Evolutionary conservation across 2,888 invertebrate genomes (phyloP), one percentile per base, ranked within the genome.

Genomic region (Venusia cambrica): DNA sequence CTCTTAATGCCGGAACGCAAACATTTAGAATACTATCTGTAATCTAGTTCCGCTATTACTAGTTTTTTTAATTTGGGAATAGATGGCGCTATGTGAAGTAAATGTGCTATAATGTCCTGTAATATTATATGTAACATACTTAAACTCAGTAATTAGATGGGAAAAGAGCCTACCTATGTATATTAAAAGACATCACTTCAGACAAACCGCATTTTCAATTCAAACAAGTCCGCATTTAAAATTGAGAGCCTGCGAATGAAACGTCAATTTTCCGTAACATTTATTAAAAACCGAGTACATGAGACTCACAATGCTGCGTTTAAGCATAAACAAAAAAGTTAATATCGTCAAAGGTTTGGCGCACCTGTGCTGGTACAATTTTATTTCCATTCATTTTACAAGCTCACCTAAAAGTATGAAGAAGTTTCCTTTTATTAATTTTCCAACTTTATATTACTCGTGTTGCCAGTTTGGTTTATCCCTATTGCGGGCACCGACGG

Each of bases 321-420:
- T 58, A 67, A 62, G 59, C 64, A 72, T 74, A 71, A 81, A 76
- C 71, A 74, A 81, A 85, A 72, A 84, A 83, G 73, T 79, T 83
- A 87, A 84, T 85, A 85, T 80, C 79, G 73, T 73, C 84, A 81
- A 80, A 80, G 80, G 77, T 80, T 78, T 77, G 65, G 75, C 79
- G 74, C 87, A 85, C 84, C 87, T 87, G 85, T 73, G 80, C 74
- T 67, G 68, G n/a, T 79, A 83, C 80, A 76, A 75, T 85, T 84
- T 87, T 84, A 83, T 87, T 87, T 78, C 78, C 79, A 84, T 84
- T 85, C 83, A 81, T 83, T 84, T 85, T 84, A 80, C 76, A 80
- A 79, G 81, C 83, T 78, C 70, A 77, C 79, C 84, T 83, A 84
- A 83, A 84, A 83, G 71, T 74, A 67, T 66, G 70, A 66, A 71